A percentile compares a stretch with the other conserved stretches of the same genome.
Conservation (phyloP, 2,113 vertebrate genomes). For the Microtus montanus region DNA sequence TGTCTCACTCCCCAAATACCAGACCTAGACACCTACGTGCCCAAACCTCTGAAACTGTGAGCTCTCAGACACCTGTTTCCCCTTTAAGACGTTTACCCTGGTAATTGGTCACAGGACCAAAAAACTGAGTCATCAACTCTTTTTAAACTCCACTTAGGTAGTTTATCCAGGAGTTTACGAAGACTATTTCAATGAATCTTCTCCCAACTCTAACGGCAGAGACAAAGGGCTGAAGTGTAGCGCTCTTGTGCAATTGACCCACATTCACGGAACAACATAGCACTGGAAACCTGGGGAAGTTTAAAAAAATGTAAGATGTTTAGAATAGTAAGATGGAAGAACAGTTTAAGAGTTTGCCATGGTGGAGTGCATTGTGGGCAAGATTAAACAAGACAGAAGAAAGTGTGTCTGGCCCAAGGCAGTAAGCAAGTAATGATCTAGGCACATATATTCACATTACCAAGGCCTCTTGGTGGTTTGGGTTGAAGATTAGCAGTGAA, state of each 20-base stretch:
- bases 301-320: not conserved
- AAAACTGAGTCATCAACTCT: not conserved
- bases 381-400: conserved; percentile 16
- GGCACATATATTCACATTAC: not conserved
- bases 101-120: not conserved
- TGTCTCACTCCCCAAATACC: not conserved
- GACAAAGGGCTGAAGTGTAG: not conserved
- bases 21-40: not conserved
- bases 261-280: not conserved
- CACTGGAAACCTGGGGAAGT: not conserved
- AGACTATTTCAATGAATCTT: not conserved
- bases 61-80: not conserved
- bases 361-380: not conserved
- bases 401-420: not conserved
- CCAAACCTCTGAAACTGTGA: not conserved
- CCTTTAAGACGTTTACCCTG: not conserved
- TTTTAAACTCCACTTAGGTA: not conserved
- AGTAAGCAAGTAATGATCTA: not conserved
- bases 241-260: not conserved
- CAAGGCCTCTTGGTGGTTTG: not conserved
- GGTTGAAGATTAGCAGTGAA: not conserved
- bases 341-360: not conserved
- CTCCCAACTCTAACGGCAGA: not conserved
- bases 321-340: not conserved
- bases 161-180: too few species aligned